A percentile compares a stretch with the other conserved stretches of the same genome.
Conservation (phyloP, 2,888 invertebrate genomes). For the Eupithecia tripunctaria region DNA sequence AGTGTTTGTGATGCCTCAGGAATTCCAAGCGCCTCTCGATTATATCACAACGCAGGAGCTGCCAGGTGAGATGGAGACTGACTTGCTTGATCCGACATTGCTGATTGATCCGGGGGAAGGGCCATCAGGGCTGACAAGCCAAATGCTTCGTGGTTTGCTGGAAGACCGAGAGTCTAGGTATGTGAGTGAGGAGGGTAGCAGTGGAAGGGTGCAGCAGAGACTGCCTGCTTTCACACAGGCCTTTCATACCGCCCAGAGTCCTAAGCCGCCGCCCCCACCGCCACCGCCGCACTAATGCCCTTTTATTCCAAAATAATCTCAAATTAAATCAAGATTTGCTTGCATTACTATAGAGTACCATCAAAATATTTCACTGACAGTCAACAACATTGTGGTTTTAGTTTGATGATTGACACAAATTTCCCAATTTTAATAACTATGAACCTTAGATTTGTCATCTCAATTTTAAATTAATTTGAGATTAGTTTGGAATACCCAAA, state of each 20-base stretch:
- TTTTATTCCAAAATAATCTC: background rate
- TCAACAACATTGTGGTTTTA: background rate
- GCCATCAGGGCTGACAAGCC: conserved; percentile 71
- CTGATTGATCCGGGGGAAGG: conserved; percentile 78
- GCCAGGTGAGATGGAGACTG: conserved; percentile 61
- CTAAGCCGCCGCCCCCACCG: conserved; percentile 78
- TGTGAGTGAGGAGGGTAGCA: conserved; percentile 64
- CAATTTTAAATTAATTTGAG: background rate
- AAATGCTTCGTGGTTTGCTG: conserved; percentile 69
- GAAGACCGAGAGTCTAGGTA: conserved; percentile 65
- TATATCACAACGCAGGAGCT: conserved; percentile 61
- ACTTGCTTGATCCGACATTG: conserved; percentile 67
- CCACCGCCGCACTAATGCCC: conserved; percentile 70
- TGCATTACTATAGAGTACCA: background rate
- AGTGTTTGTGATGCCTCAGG: conserved; percentile 71
- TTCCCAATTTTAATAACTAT: background rate
- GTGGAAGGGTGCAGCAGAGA: conserved; percentile 67
- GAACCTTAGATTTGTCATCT: background rate
- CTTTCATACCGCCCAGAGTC: conserved; percentile 78
- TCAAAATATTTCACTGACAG: background rate
- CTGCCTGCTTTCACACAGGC: conserved; percentile 81
- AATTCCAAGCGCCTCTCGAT: conserved; percentile 65
- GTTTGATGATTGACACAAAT: background rate
- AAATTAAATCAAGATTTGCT: background rate
- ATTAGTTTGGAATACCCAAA: conserved; percentile 1